phyloP scores from a whole-genome alignment of 1,140 invertebrate genomes.

The Drosophila prosaltans region DNA sequence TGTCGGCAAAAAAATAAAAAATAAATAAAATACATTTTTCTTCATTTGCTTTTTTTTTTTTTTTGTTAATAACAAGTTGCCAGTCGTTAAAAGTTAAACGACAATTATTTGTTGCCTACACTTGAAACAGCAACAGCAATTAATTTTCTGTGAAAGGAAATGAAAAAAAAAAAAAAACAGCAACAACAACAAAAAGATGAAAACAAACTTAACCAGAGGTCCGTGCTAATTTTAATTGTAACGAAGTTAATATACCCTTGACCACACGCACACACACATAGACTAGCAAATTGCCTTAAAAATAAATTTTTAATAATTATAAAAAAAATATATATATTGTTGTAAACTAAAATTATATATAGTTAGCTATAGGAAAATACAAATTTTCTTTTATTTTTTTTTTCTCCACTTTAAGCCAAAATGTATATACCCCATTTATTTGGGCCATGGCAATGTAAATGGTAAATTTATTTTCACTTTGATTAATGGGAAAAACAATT shows the following conservation, averaged over 20 bases:
- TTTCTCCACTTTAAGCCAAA: too few species aligned
- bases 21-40: slow-evolving; percentile 31
- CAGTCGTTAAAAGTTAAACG: slow-evolving; percentile 40
- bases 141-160: slow-evolving; percentile 25
- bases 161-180: slow-evolving; percentile 2
- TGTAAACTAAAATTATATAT: too few species aligned
- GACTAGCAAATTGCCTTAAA: too few species aligned
- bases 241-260: slow-evolving; percentile 1
- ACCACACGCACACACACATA: not conserved
- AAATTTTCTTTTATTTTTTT: too few species aligned
- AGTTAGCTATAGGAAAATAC: too few species aligned
- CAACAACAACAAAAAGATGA: slow-evolving; percentile 10
- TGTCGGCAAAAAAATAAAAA: slow-evolving; percentile 44
- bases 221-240: not conserved
- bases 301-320: too few species aligned
- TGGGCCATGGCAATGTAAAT: slow-evolving; percentile 25
- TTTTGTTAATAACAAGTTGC: slow-evolving; percentile 71
- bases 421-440: too few species aligned
- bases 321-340: too few species aligned
- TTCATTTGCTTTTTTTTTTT: slow-evolving; percentile 53
- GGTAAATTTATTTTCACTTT: slow-evolving; percentile 66
- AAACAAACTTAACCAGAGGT: not conserved
- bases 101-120: slow-evolving; percentile 67
- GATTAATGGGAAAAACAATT: slow-evolving; percentile 78
- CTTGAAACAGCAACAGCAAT: slow-evolving; percentile 60